Evolutionary conservation across 2,888 invertebrate species (phyloP).

Genomic region (Alcis repandata): DNA sequence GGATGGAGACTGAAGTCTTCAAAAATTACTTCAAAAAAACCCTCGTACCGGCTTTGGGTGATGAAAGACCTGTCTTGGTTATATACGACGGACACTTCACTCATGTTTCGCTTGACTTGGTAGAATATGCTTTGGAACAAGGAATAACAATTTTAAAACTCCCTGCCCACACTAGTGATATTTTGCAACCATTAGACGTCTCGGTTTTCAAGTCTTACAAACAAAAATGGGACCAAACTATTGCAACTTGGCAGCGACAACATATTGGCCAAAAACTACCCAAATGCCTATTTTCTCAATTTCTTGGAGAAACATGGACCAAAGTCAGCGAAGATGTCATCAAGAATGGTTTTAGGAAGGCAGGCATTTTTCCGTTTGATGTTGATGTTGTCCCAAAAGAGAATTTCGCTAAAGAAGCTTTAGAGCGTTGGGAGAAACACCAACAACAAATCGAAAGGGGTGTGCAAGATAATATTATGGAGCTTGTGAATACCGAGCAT

Average conservation of each 20-base stretch:
- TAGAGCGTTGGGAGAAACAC: conserved; percentile 36
- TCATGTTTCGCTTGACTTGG: not conserved
- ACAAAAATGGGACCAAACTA: conserved; percentile 39
- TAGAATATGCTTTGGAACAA: no score
- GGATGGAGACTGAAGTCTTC: conserved; percentile 1
- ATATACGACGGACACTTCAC: not conserved
- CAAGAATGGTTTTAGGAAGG: conserved; percentile 31
- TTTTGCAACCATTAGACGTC: conserved; percentile 27
- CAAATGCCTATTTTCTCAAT: conserved; percentile 29
- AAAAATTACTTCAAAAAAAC: not conserved
- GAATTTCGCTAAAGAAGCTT: conserved; percentile 34
- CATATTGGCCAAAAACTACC: conserved; percentile 36
- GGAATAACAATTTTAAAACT: conserved; percentile 26
- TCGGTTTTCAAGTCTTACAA: conserved; percentile 36
- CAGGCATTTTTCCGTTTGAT: conserved; percentile 37
- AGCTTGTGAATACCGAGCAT: conserved; percentile 22
- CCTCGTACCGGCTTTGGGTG: not conserved
- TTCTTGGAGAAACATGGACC: conserved; percentile 32
- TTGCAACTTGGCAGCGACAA: conserved; percentile 35
- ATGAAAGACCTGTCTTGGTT: conserved; percentile 3
- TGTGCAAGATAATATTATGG: conserved; percentile 26
- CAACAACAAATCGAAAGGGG: conserved; percentile 25
- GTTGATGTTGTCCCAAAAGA: conserved; percentile 30
- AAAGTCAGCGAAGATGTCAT: conserved; percentile 31
- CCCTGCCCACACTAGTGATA: conserved; percentile 24